Evolutionary conservation across 2,888 invertebrate genomes (phyloP), one percentile per base, ranked within the genome.

Genomic region (Adineta ricciae): DNA sequence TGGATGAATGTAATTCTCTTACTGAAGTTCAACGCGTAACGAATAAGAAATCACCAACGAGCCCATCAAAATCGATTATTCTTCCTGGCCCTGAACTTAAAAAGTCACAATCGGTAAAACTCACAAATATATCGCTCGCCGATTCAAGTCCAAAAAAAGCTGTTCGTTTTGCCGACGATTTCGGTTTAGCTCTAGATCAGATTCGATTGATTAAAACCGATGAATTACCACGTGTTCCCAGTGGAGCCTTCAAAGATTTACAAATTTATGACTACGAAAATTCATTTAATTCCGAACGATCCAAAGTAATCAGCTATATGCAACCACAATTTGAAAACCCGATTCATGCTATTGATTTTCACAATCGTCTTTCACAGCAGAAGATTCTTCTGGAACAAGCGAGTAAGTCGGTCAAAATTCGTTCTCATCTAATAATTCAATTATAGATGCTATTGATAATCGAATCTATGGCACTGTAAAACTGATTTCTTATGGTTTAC

Each of bases 161-260:
- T 16, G 85, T 85, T 24, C 83, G 83, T 16, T 85, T 85, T 32
- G 85, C 85, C 21, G 85, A 85, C 32, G 52, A 83, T 27, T 85
- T 83, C 46, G 85, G 85, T 27, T 50, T 85, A 1, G 83, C 83
- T 36, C 54, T 85, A 36, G 72, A 72, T 83, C 83, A 85, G 83
- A 38, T 85, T 46, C 72, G 78, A 64, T 27, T 83, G 7, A 83
- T 85, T 52, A 52, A 64, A 72, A 64, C 73, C 3, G 83, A 85
- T 36, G 64, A 64, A 36, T 64, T 64, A 64, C 64, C 64, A 19
- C 32, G 32, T 64, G 32, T 64, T 1, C 64, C 27, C 7, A 64
- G 27, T 64, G 19, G 1, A 32, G 27, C 64, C 4, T 64, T 64
- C 27, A 64, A 64, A 27, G 32, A 64, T 32, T 27, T 64, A 16